Base-by-base conservation (phyloP, 35 echinoderm and acorn worm genomes). In the Strongylocentrotus purpuratus region DNA sequence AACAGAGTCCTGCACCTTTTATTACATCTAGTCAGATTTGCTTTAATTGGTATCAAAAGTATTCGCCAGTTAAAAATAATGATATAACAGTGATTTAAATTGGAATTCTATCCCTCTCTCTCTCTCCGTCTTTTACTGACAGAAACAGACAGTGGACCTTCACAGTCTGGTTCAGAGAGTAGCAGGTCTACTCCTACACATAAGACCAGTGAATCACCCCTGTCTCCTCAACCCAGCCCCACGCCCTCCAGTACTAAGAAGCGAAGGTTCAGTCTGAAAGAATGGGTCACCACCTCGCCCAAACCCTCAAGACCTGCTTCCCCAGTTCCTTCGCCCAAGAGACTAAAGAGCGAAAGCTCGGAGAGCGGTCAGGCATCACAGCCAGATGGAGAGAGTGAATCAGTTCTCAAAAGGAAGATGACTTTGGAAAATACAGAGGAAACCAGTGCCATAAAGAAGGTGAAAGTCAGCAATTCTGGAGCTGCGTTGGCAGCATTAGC, bases 251-350 rank as follows among this genome's bases (percentile, higher is more conserved):
- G 91, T n/a, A 93, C 46, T 28, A 93, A 93, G 91, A 93, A 93
- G 46, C 50, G 91, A 46, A 93, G 48, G 47, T 93, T 93, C 28
- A 93, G 91, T 33, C 22, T 93, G 18, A 93, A 46, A 58, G 91
- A 93, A 31, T 93, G 91, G 91, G 91, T 58, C 46, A 93, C 91
- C 91, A 58, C 48, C 31, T 93, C 91, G 25, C 91, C 91, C 45
- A 58, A 46, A 31, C 91, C 87, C 4, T 89, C 87, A 45, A 33
- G 87, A 25, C 33, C 87, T 1, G 87, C 87, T 46, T 89, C 87
- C 87, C 87, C 87, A 89, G 87, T 89, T 33, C 20, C 32, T 4
- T 89, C 87, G 13, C 87, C 87, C 32, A 89, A 89, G 20, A 89
- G 87, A 25, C 87, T 45, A 9, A 89, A 89, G 45, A 33, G 45